Evolutionary conservation across 2,888 invertebrate genomes (phyloP).

Genomic region (Pemphredon lugubris): DNA sequence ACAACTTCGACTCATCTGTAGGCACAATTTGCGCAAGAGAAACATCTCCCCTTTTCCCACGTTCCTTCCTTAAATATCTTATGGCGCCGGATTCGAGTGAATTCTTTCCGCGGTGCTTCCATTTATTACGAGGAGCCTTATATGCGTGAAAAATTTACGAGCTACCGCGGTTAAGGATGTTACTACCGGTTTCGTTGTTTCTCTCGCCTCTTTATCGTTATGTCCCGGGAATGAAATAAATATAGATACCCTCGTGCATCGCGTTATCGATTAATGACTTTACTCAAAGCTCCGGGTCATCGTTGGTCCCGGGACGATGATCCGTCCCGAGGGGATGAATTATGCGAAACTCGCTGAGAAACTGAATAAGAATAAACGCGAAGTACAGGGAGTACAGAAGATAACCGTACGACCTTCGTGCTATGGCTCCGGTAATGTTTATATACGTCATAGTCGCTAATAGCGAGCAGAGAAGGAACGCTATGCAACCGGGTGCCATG

Average conservation of each 20-base stretch:
- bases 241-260: neutral
- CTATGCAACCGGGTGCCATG: slow-evolving; percentile 79
- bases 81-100: neutral
- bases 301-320: slow-evolving; percentile 62
- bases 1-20: slow-evolving; percentile 48
- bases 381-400: slow-evolving; percentile 81
- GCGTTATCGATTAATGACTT: neutral
- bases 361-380: slow-evolving; percentile 81
- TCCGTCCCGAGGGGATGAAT: slow-evolving; percentile 79
- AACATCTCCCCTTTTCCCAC: neutral
- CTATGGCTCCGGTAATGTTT: slow-evolving; percentile 80
- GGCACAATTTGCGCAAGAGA: slow-evolving; percentile 25
- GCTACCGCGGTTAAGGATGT: neutral
- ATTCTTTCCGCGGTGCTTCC: neutral
- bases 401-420: slow-evolving; percentile 81
- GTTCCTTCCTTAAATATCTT: slow-evolving; percentile 22
- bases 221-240: neutral
- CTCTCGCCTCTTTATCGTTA: neutral
- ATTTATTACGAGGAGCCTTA: slow-evolving; percentile 9
- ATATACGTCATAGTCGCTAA: slow-evolving; percentile 80
- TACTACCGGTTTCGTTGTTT: neutral
- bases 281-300: neutral
- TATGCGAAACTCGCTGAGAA: slow-evolving; percentile 81
- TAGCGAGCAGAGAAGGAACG: slow-evolving; percentile 81
- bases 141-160: slow-evolving; percentile 12